Base-by-base conservation (phyloP, 1,140 invertebrate genomes). In the Phthorimaea operculella region DNA sequence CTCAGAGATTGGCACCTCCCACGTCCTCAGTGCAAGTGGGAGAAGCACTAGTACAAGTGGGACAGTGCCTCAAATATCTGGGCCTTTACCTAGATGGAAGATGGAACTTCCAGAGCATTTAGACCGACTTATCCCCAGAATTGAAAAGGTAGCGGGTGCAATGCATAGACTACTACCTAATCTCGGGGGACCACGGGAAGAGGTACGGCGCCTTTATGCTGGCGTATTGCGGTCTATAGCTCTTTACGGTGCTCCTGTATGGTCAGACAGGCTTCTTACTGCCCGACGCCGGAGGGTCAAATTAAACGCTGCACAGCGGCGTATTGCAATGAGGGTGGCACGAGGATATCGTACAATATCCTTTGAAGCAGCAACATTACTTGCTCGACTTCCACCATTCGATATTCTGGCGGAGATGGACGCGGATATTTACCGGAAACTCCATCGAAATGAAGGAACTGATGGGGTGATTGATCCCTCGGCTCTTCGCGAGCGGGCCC, bases 101-200 rank as follows among this genome's bases (percentile, higher is more conserved):
- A 2, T 42, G 39, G 39, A 3, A 1, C 12, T 52, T 52, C 15
- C 33, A 16, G 51, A 39, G 11, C 33, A 52, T n/a, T 52, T 52
- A 14, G 7, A 4, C 18, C n/a, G 7, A 36, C 14, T 39, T n/a
- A 4, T 52, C 2, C 51, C 51, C 12, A 33, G 51, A 14, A n/a
- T 52, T 6, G 8, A 33, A 11, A 39, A n/a, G 12, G 51, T 52
- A 52, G 15, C 42, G 21, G 55, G 55, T 57, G 55, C 42, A 3
- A 12, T 57, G 49, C 55, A 57, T n/a, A 51, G 50, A 45, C 21
- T 52, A 14, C 50, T 57, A 28, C 55, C 55, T 4, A 50, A 55
- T 55, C 47, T 55, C 4, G 45, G 54, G n/a, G 54, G 54, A 36
- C 54, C 54, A 11, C 6, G 45, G 9, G 53, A 55, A 11, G 44